phyloP scores from a whole-genome alignment of 2,113 vertebrate species.

The Potamarius usumacintae region DNA sequence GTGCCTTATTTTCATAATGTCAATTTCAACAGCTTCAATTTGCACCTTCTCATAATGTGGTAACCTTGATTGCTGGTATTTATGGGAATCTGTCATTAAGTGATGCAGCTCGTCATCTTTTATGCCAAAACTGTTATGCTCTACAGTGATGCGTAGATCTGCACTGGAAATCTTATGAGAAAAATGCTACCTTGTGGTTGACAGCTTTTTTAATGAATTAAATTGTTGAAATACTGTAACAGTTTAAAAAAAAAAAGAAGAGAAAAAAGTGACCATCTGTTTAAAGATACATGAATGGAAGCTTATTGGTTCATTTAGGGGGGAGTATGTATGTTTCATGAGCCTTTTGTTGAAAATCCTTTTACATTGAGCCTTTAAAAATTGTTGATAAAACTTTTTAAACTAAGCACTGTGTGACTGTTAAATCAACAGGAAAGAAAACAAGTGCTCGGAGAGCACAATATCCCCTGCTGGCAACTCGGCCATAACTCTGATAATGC shows the following conservation, averaged over 20 bases:
- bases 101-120: background rate
- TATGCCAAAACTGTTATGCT: background rate
- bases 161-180: background rate
- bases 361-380: background rate
- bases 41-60: background rate
- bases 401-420: background rate
- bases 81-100: background rate
- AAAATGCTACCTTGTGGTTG: background rate
- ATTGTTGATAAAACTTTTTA: background rate
- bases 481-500: too few species aligned
- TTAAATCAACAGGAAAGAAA: background rate
- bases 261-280: background rate
- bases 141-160: background rate
- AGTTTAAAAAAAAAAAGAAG: background rate
- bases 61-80: background rate
- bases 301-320: background rate
- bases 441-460: too few species aligned
- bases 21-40: background rate
- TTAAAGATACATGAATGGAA: background rate
- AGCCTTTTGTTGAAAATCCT: slow-evolving; percentile 6
- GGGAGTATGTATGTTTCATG: background rate
- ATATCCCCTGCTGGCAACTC: too few species aligned
- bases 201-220: background rate
- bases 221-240: slow-evolving; percentile 15
- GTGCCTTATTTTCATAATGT: background rate